Conservation (phyloP, 2,888 invertebrate species). For the Rhyacophila evoluta region DNA sequence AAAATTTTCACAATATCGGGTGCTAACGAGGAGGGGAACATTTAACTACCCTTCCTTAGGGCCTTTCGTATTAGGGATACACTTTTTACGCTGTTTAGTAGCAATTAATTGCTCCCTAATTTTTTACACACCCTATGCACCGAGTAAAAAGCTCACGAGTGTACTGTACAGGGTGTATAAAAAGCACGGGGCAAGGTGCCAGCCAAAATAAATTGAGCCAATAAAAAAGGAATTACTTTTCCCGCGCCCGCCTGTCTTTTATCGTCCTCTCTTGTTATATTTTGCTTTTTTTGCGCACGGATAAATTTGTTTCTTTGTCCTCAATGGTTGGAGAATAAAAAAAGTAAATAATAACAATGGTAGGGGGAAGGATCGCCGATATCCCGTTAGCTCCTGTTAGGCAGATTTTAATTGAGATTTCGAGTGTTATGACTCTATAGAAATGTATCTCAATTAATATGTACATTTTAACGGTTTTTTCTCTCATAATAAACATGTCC, state of each 20-base stretch:
- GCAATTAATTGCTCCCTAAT: not conserved
- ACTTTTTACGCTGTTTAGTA: too few relatives aligned
- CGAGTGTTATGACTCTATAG: not conserved
- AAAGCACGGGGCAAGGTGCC: constrained; percentile 39
- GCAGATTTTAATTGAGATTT: constrained; percentile 10
- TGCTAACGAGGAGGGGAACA: too few relatives aligned
- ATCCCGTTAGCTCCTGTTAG: constrained; percentile 14
- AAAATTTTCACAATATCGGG: too few relatives aligned
- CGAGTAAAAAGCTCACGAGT: not conserved
- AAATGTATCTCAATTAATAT: not conserved
- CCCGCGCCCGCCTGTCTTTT: constrained; percentile 43
- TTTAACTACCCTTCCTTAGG: too few relatives aligned
- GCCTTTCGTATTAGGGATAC: too few relatives aligned
- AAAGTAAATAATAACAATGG: constrained; percentile 14
- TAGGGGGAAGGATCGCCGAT: not conserved
- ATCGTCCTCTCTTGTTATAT: constrained; percentile 30
- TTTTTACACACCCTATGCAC: not conserved
- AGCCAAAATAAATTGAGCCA: constrained; percentile 43
- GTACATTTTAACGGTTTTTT: not conserved
- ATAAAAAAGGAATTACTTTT: constrained; percentile 47
- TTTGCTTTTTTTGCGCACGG: constrained; percentile 34
- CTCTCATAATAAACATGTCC: too few relatives aligned
- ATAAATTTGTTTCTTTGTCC: constrained; percentile 45
- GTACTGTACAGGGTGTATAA: constrained; percentile 1
- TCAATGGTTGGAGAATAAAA: constrained; percentile 26